Conservation (phyloP, 2,113 vertebrate genomes). For the Callorhinus ursinus region DNA sequence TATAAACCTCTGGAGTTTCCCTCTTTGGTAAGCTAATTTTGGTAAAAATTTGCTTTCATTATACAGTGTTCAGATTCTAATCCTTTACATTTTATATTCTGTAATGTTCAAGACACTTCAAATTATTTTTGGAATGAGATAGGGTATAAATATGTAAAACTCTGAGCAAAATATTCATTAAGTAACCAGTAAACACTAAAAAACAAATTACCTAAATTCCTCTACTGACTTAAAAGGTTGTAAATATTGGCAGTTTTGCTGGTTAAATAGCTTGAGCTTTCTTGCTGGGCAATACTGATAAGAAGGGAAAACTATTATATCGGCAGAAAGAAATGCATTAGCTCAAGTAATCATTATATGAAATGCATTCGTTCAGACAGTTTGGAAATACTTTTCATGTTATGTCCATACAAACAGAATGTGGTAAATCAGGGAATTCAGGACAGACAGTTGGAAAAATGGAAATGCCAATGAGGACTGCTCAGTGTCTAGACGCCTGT, state of each 20-base stretch:
- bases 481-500: background rate
- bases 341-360: constrained; percentile 17
- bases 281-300: constrained; percentile 64
- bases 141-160: constrained; percentile 24
- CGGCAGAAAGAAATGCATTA: background rate
- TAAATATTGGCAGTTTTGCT: constrained; percentile 67
- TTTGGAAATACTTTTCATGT: background rate
- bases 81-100: background rate
- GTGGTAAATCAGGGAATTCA: background rate
- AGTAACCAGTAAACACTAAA: constrained; percentile 45
- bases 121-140: constrained; percentile 24
- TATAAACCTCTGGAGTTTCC: background rate
- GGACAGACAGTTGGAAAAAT: background rate
- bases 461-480: background rate
- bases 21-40: background rate
- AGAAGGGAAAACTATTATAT: constrained; percentile 51
- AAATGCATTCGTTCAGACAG: background rate
- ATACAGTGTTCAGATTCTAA: background rate
- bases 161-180: constrained; percentile 55
- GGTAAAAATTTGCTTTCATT: background rate
- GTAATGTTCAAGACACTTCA: background rate
- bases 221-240: constrained; percentile 43
- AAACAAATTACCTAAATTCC: constrained; percentile 63
- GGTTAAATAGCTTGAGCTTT: constrained; percentile 51
- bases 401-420: background rate